Base-by-base conservation (phyloP, 2,888 invertebrate genomes). In the Eupithecia inturbata region DNA sequence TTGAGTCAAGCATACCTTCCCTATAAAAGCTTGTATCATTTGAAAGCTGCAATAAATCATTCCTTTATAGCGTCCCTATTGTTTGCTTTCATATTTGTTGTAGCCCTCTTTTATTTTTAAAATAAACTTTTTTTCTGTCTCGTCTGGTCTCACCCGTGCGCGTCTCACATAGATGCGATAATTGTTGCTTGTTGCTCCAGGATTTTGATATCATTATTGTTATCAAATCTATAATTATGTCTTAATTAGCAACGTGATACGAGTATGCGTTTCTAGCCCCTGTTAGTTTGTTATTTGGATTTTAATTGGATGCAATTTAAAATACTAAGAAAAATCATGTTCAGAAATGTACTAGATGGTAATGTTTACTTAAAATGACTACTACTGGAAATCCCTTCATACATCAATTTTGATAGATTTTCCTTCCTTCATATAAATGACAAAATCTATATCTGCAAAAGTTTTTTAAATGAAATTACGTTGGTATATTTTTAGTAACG, bases 1-100 rank as follows among this genome's bases (percentile, higher is more conserved):
- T 45, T 64, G 16, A 63, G 26, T 53, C 36, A 64, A 63, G 57
- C 74, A 72, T 68, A 71, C 67, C 72, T 73, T 67, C 45, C 68
- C 67, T 80, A 83, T 81, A 84, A 81, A 82, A 79, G 22, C 79
- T 83, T 82, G 81, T 83, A 85, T 87, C 83, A 85, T 83, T 87
- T 83, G 87, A 89, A 91, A 90, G 89, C 82, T 78, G 82, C 83
- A 78, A 92, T 93, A 93, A 91, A 93, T 94, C 91, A 92, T 91
- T 84, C 87, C 89, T 91, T 92, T 90, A 91, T 92, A 83, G 81
- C 73, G 77, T 69, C 87, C 88, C 92, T 84, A 86, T 88, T 89
- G 88, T 91, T 88, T 84, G 85, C 82, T 79, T 81, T 78, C 84
- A 78, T 88, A 86, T 89, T 90, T 89, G 87, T 87, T 83, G 80